Percentiles rank a stretch among this genome's conserved stretches.
Conservation (phyloP, 2,888 invertebrate genomes). For the Periphyllus acericola region DNA sequence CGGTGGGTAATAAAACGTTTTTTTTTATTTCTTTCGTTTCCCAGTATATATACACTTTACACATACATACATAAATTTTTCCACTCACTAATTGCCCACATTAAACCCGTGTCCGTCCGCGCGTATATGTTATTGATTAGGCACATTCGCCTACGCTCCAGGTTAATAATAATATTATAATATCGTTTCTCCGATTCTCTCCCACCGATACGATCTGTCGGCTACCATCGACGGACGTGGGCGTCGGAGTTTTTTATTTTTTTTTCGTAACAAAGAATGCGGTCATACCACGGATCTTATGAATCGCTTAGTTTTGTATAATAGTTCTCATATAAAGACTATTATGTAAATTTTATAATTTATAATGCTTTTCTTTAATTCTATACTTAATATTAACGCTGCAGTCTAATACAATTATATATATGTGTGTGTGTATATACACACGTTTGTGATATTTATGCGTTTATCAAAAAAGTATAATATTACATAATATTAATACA, state of each 20-base stretch:
- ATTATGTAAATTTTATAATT: background rate
- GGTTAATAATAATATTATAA: slow-evolving; percentile 46
- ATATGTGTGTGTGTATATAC: too few species aligned
- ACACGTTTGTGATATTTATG: too few species aligned
- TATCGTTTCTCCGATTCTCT: slow-evolving; percentile 45
- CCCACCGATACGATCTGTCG: slow-evolving; percentile 51
- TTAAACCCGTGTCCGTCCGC: slow-evolving; percentile 35
- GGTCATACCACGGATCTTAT: background rate
- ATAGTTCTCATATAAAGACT: slow-evolving; percentile 2
- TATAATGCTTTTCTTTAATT: slow-evolving; percentile 22
- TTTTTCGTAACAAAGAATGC: background rate
- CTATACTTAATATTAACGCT: background rate
- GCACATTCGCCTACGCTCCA: slow-evolving; percentile 48
- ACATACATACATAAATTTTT: background rate
- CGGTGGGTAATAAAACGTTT: slow-evolving; percentile 24
- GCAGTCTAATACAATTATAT: background rate
- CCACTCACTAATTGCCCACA: slow-evolving; percentile 54
- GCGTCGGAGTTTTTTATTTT: slow-evolving; percentile 21
- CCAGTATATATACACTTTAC: background rate
- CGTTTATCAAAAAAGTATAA: background rate
- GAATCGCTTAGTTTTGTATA: slow-evolving; percentile 20
- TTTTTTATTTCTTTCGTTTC: slow-evolving; percentile 39
- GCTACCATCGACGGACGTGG: slow-evolving; percentile 45
- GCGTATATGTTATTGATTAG: slow-evolving; percentile 36
- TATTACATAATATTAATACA: background rate